A percentile compares a stretch with the other conserved stretches of the same genome.
Conservation (phyloP, 2,888 invertebrate genomes). For the Lasioglossum oenotherae region DNA sequence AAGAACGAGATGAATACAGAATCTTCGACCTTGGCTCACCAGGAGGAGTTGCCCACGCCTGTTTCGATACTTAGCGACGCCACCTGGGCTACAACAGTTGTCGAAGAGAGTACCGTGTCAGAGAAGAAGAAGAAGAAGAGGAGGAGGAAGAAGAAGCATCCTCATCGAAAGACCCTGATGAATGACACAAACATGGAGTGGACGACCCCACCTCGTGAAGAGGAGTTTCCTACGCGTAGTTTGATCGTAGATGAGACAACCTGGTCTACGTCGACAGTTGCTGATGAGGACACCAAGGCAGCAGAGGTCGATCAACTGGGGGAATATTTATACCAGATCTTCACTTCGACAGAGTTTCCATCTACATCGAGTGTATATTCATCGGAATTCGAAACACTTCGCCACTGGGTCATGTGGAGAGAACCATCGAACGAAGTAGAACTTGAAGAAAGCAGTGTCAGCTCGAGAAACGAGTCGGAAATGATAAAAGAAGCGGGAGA, state of each 20-base stretch:
- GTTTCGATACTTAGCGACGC: neutral
- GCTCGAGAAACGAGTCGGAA: neutral
- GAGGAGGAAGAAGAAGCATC: conserved; percentile 1
- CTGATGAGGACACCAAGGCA: neutral
- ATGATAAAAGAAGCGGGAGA: neutral
- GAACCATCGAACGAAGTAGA: neutral
- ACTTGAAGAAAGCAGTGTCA: neutral
- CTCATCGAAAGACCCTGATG: neutral
- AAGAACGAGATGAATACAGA: neutral
- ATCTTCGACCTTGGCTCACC: too few relatives aligned
- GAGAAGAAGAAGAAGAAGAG: neutral
- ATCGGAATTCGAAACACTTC: neutral
- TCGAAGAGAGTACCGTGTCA: neutral
- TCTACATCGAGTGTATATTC: neutral
- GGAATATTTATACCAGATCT: neutral
- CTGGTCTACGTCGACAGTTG: neutral
- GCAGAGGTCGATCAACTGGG: neutral
- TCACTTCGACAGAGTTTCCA: neutral
- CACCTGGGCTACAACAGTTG: neutral
- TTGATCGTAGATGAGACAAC: neutral
- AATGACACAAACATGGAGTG: neutral
- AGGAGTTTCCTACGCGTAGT: neutral
- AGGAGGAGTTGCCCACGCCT: neutral
- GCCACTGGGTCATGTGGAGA: neutral
- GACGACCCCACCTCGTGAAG: neutral